Percentiles rank a stretch among this genome's conserved stretches.
These are phyloP conservation scores for Chaetodon trifascialis DNA, from an alignment of 2,113 vertebrate species.

Conservation along the genomic window DNA sequence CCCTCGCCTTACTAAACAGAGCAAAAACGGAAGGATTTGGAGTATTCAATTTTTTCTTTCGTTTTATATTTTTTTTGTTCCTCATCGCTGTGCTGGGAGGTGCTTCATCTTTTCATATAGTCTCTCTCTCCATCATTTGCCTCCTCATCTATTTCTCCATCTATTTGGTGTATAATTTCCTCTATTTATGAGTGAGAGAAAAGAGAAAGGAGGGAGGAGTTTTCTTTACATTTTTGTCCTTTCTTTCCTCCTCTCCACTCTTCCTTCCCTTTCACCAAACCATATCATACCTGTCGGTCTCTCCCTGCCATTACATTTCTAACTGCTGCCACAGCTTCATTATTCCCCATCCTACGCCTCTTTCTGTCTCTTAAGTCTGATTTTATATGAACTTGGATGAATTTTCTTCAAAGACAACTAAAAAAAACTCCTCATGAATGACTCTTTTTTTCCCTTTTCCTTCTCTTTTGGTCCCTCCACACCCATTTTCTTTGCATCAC, in stretches of 20 bases:
- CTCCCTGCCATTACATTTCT: slow-evolving; percentile 50
- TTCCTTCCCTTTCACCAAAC: slow-evolving; percentile 55
- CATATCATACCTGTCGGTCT: slow-evolving; percentile 67
- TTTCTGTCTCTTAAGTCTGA: slow-evolving; percentile 74
- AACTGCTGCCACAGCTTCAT: slow-evolving; percentile 57
- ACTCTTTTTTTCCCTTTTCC: slow-evolving; percentile 75
- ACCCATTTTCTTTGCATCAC: slow-evolving; percentile 84
- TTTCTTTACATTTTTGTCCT: slow-evolving; percentile 62
- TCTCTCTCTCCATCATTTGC: slow-evolving; percentile 86
- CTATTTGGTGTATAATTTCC: slow-evolving; percentile 86
- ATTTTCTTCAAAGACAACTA: slow-evolving; percentile 77
- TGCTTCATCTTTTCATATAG: slow-evolving; percentile 87
- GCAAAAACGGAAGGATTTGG: slow-evolving; percentile 88
- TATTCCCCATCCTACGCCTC: slow-evolving; percentile 46
- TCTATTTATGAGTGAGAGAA: slow-evolving; percentile 83
- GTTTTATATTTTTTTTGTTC: slow-evolving; percentile 88
- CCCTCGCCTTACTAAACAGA: slow-evolving; percentile 73
- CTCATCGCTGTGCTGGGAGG: slow-evolving; percentile 88
- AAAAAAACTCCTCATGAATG: slow-evolving; percentile 77
- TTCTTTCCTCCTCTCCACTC: slow-evolving; percentile 55
- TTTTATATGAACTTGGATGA: slow-evolving; percentile 80
- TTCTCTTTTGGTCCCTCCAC: slow-evolving; percentile 81
- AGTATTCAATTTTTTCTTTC: slow-evolving; percentile 90
- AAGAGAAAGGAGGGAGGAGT: slow-evolving; percentile 72
- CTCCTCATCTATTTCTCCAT: slow-evolving; percentile 88